These are phyloP conservation scores for Criorhina ranunculi DNA, from an alignment of 2,888 invertebrate genomes.

Conservation along the genomic window DNA sequence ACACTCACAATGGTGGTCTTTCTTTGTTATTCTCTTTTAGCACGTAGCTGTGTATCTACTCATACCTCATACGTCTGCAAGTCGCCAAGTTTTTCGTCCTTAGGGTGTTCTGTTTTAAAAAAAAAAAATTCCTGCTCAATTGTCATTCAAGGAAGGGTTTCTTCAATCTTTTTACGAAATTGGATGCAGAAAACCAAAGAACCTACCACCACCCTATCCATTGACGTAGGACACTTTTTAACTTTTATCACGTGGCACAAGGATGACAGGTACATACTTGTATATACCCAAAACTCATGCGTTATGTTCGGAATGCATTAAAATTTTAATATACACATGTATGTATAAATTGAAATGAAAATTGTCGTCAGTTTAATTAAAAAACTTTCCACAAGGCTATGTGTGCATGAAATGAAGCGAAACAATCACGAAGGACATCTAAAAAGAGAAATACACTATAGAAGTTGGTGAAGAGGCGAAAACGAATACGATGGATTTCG, in stretches of 20 bases:
- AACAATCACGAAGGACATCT: slow-evolving; percentile 8
- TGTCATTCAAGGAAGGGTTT: slow-evolving; percentile 31
- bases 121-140: slow-evolving; percentile 55
- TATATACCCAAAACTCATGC: not conserved
- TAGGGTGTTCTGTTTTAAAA: not conserved
- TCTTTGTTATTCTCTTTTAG: not conserved
- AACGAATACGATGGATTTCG: not conserved
- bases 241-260: not conserved
- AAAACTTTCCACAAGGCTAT: slow-evolving; percentile 16
- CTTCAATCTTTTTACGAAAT: not conserved
- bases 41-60: not conserved
- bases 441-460: not conserved
- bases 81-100: slow-evolving; percentile 13
- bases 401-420: not conserved
- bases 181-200: not conserved
- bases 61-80: slow-evolving; percentile 8
- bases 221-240: not conserved
- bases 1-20: not conserved
- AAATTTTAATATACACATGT: not conserved
- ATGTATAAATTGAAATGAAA: slow-evolving; percentile 1
- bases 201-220: not conserved
- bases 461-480: not conserved
- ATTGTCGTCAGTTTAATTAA: slow-evolving; percentile 31
- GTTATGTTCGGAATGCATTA: slow-evolving; percentile 16
- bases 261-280: not conserved